Base-by-base conservation (phyloP, 2,797 vertebrate genomes). In the Myripristis jacobus region DNA sequence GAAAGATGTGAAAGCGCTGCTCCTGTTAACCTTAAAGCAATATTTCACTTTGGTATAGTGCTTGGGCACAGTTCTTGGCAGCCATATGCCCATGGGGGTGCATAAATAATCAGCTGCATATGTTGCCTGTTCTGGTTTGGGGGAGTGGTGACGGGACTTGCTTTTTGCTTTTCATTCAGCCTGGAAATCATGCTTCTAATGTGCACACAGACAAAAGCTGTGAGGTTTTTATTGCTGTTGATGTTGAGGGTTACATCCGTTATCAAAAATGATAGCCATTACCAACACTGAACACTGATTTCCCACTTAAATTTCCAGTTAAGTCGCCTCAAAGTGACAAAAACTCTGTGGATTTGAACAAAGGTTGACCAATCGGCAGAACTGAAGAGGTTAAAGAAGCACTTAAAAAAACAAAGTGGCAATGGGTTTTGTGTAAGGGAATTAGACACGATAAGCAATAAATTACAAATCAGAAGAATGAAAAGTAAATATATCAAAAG, bases 11-110 rank as follows among this genome's bases (percentile, higher is more conserved):
- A 61, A 73, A 27, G 62, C 80, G 65, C 81, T 77, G 70, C 79
- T 86, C 84, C 85, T 78, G 80, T 86, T 89, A 86, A 89, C 83
- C 83, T 84, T 70, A 66, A 79, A 85, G 79, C 77, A 65, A 81
- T 84, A 84, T 73, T 86, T 89, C 72, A 87, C 73, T 70, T 50
- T 31, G 50, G 43, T 70, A 63, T 73, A 79, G 83, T 55, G 25
- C 43, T 58, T 62, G 54, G 19, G 53, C 80, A 84, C 75, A 67
- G 75, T 63, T 81, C 81, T 83, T 90, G 85, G 81, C 87, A 88
- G 77, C 55, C 73, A 9, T 8, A 46, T 55, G 44, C 74, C 85
- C 72, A 66, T 63, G 43, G 79, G 77, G 75, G 62, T 79, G 77
- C 84, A 83, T 85, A 85, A 88, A 86, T 88, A 85, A 90, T 84